Evolutionary conservation across 2,888 invertebrate species (phyloP).

Genomic region (Lithosia quadra): DNA sequence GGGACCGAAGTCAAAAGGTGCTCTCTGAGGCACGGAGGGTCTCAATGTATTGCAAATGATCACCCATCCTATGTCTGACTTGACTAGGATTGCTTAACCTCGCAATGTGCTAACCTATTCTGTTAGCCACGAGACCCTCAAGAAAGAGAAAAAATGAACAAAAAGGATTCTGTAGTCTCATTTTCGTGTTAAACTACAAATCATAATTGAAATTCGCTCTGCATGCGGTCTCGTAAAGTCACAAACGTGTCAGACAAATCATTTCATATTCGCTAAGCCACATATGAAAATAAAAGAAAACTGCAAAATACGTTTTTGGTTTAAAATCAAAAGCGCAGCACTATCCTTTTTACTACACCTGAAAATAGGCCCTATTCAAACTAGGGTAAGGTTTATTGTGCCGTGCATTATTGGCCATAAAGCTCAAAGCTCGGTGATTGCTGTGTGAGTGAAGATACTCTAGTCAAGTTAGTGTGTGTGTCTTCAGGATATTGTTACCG

Average conservation of each 20-base stretch:
- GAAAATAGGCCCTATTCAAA: slow-evolving; percentile 13
- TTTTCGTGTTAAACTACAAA: not conserved
- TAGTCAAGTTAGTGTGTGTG: slow-evolving; percentile 34
- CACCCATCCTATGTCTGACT: no score
- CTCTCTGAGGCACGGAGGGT: no score
- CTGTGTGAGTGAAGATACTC: slow-evolving; percentile 49
- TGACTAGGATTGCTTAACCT: no score
- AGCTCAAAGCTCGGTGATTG: slow-evolving; percentile 56
- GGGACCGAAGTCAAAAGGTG: no score
- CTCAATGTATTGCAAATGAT: no score
- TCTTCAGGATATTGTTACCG: slow-evolving; percentile 51
- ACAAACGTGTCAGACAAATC: slow-evolving; percentile 42
- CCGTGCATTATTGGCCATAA: slow-evolving; percentile 21
- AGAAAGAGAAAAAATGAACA: no score
- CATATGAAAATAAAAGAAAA: slow-evolving; percentile 50
- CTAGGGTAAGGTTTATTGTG: slow-evolving; percentile 15
- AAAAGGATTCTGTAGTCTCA: no score
- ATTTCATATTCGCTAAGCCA: slow-evolving; percentile 46
- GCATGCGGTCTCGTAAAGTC: slow-evolving; percentile 10
- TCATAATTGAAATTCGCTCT: slow-evolving; percentile 5
- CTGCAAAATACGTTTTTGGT: slow-evolving; percentile 38
- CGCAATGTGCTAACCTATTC: no score
- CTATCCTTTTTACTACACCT: slow-evolving; percentile 17
- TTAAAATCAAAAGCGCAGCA: slow-evolving; percentile 40
- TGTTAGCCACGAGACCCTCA: no score